Percentiles rank a stretch among this genome's conserved stretches.
Conservation (phyloP, 2,888 invertebrate species). For the Leuctra nigra region DNA sequence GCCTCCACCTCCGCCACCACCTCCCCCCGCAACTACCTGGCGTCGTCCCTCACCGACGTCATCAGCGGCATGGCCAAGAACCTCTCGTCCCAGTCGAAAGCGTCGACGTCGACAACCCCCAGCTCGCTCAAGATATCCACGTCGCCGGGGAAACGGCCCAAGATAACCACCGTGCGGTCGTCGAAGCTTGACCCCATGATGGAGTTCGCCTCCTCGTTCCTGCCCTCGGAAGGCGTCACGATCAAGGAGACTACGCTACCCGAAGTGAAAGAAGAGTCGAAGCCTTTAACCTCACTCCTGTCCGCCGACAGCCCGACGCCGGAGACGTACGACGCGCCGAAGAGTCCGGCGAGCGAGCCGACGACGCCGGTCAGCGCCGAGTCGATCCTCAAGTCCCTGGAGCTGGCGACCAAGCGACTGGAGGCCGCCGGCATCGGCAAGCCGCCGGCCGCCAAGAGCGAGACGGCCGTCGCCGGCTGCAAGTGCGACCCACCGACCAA, state of each 20-base stretch:
- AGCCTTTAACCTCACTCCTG: neutral
- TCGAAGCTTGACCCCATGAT: slow-evolving; percentile 31
- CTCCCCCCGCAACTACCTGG: slow-evolving; percentile 22
- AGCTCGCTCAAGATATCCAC: slow-evolving; percentile 27
- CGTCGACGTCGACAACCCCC: slow-evolving; percentile 39
- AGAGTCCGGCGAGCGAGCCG: neutral
- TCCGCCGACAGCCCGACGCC: neutral
- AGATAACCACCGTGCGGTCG: slow-evolving; percentile 28
- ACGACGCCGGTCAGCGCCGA: neutral
- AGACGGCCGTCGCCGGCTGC: neutral
- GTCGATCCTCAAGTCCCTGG: slow-evolving; percentile 22
- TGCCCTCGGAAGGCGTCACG: slow-evolving; percentile 32
- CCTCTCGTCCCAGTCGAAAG: slow-evolving; percentile 37
- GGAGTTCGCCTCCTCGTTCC: slow-evolving; percentile 37
- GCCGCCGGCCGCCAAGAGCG: neutral
- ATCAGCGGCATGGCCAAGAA: slow-evolving; percentile 16
- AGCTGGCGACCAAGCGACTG: slow-evolving; percentile 17
- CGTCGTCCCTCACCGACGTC: slow-evolving; percentile 22
- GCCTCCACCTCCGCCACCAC: slow-evolving; percentile 32
- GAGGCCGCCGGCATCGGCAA: neutral
- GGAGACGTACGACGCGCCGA: neutral
- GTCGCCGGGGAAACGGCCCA: slow-evolving; percentile 24
- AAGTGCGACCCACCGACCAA: slow-evolving; percentile 31
- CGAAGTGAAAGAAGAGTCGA: neutral
- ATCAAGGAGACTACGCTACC: neutral